Percentiles rank a stretch among this genome's conserved stretches.
Conservation (phyloP, 1,140 invertebrate species). For the Apis cerana region DNA sequence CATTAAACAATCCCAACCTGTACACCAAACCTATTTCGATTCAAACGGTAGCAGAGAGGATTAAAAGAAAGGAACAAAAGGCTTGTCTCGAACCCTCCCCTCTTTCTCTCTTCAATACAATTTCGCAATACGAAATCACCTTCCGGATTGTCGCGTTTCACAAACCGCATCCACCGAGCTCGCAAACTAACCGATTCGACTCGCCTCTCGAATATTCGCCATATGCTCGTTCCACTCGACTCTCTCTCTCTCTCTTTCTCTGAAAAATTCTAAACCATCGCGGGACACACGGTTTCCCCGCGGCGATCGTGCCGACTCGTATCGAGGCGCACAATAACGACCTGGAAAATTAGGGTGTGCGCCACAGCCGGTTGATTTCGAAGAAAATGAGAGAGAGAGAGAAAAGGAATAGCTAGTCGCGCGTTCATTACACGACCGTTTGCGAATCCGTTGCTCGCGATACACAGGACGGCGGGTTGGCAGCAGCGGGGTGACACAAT, state of each 20-base stretch:
- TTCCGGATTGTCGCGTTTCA: constrained; percentile 25
- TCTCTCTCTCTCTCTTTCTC: too few species aligned
- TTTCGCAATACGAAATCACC: background rate
- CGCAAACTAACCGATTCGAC: constrained; percentile 12
- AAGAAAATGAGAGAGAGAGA: background rate
- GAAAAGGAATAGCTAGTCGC: background rate
- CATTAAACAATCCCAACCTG: background rate
- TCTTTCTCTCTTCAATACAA: background rate
- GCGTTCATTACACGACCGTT: constrained; percentile 58
- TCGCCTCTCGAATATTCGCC: background rate
- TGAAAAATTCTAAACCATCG: constrained; percentile 33
- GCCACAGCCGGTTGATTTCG: constrained; percentile 27
- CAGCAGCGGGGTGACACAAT: constrained; percentile 59
- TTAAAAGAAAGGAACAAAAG: background rate
- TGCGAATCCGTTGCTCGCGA: constrained; percentile 43
- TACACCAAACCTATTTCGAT: background rate
- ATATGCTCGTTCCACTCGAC: constrained; percentile 16
- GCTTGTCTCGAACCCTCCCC: background rate
- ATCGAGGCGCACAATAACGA: constrained; percentile 10
- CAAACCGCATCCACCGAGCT: background rate
- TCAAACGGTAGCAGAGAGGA: background rate
- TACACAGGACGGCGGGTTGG: background rate
- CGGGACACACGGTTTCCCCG: constrained; percentile 18
- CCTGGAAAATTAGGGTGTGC: constrained; percentile 30
- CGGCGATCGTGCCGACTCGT: background rate